A percentile compares a stretch with the other conserved stretches of the same genome.
Conservation (phyloP, 1,140 invertebrate species). For the Macrosteles quadrilineatus region DNA sequence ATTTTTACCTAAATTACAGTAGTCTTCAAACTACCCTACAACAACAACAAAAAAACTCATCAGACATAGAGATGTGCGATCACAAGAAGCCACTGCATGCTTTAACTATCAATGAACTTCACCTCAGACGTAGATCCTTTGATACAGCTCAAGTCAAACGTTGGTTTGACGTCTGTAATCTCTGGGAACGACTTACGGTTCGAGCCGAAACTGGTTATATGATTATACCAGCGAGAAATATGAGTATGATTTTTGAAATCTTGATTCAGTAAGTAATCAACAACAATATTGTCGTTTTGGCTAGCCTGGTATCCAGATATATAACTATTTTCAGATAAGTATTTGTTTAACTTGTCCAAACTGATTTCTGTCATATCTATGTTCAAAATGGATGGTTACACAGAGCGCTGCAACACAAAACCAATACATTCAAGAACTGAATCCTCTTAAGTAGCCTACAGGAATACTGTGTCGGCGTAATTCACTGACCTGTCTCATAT, state of each 20-base stretch:
- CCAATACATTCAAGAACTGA: neutral
- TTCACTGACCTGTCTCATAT: neutral
- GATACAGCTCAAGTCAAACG: neutral
- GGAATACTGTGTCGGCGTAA: neutral
- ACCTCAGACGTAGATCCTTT: constrained; percentile 23
- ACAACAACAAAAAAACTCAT: too few relatives aligned
- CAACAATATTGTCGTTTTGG: constrained; percentile 35
- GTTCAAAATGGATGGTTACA: neutral
- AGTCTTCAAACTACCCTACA: too few relatives aligned
- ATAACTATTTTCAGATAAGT: constrained; percentile 39
- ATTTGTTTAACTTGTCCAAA: constrained; percentile 36
- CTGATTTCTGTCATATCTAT: constrained; percentile 25
- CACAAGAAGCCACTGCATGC: constrained; percentile 24
- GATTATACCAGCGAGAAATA: constrained; percentile 37
- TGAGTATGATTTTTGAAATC: constrained; percentile 28
- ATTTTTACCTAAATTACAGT: too few relatives aligned
- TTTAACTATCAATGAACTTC: constrained; percentile 8
- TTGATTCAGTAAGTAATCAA: constrained; percentile 26
- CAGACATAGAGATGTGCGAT: too few relatives aligned
- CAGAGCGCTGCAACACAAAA: too few relatives aligned
- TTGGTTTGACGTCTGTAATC: neutral
- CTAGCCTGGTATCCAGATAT: constrained; percentile 38
- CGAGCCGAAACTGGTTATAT: constrained; percentile 35
- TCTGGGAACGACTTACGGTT: constrained; percentile 21
- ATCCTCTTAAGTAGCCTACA: neutral